Evolutionary conservation across 2,113 vertebrate genomes (phyloP).

Genomic region (Ophthalmolycus amberensis): DNA sequence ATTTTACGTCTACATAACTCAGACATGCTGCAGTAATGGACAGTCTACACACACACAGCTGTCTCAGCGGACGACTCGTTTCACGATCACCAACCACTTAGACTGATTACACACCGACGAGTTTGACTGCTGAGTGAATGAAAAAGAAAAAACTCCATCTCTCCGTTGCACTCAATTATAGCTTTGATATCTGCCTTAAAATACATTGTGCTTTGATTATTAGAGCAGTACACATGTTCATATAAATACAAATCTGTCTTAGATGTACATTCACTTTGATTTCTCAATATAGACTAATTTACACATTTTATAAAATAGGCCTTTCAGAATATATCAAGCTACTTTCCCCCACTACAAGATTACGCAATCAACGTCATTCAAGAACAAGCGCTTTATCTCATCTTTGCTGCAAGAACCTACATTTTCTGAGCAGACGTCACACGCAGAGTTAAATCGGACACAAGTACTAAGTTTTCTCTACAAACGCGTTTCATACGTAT

Average conservation of each 20-base stretch:
- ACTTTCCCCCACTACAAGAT: constrained; percentile 63
- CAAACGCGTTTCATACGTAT: constrained; percentile 63
- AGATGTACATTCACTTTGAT: constrained; percentile 80
- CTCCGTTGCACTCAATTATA: constrained; percentile 46
- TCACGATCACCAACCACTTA: constrained; percentile 1
- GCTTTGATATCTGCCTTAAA: constrained; percentile 58
- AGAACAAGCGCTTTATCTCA: constrained; percentile 47
- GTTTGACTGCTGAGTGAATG: constrained; percentile 12
- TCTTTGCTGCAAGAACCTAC: constrained; percentile 37
- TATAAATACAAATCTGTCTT: constrained; percentile 78
- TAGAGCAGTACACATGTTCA: constrained; percentile 70
- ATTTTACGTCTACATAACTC: neutral
- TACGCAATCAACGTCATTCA: constrained; percentile 59
- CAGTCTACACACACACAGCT: constrained; percentile 3
- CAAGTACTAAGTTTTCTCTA: constrained; percentile 51
- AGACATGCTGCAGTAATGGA: neutral
- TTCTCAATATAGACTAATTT: constrained; percentile 76
- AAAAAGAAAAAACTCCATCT: constrained; percentile 13
- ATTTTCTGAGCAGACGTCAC: constrained; percentile 50
- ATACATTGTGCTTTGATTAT: constrained; percentile 82
- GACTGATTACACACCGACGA: constrained; percentile 21
- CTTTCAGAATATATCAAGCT: constrained; percentile 73
- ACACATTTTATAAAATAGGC: constrained; percentile 78
- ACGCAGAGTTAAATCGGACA: constrained; percentile 34
- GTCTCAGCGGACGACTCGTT: constrained; percentile 9